These are phyloP conservation scores for Rotaria socialis DNA, from an alignment of 2,888 invertebrate species.

Conservation along the genomic window DNA sequence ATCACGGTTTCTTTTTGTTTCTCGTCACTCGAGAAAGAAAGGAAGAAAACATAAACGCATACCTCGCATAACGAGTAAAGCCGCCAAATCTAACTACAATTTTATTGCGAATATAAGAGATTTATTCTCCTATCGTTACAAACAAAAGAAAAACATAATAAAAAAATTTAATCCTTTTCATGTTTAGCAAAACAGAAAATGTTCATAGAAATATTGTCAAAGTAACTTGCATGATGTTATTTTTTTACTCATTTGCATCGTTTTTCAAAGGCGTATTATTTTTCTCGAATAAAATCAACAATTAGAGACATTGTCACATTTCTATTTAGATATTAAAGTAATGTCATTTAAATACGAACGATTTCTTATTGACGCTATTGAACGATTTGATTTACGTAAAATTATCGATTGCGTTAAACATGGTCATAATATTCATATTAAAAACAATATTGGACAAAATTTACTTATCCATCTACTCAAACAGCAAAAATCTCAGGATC, in stretches of 20 bases:
- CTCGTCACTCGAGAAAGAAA: neutral
- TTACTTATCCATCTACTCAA: neutral
- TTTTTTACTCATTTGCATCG: neutral
- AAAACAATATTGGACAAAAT: neutral
- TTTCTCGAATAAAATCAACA: neutral
- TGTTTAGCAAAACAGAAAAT: neutral
- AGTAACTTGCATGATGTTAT: neutral
- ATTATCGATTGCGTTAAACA: neutral
- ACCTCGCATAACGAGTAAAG: neutral
- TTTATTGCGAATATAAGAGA: neutral
- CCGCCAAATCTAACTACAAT: neutral
- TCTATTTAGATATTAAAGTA: neutral
- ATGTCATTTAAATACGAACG: neutral
- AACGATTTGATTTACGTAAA: neutral
- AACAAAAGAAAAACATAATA: neutral
- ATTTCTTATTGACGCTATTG: constrained; percentile 13
- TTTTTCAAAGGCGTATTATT: neutral
- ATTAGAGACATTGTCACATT: neutral
- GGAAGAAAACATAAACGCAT: neutral
- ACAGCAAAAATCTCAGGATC: neutral
- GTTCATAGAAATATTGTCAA: neutral
- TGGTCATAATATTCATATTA: neutral
- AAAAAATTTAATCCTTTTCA: neutral
- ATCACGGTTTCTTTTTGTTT: neutral
- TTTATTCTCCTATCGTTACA: neutral